These are phyloP conservation scores for Takifugu flavidus DNA, from an alignment of 2,113 vertebrate species.

Conservation along the genomic window DNA sequence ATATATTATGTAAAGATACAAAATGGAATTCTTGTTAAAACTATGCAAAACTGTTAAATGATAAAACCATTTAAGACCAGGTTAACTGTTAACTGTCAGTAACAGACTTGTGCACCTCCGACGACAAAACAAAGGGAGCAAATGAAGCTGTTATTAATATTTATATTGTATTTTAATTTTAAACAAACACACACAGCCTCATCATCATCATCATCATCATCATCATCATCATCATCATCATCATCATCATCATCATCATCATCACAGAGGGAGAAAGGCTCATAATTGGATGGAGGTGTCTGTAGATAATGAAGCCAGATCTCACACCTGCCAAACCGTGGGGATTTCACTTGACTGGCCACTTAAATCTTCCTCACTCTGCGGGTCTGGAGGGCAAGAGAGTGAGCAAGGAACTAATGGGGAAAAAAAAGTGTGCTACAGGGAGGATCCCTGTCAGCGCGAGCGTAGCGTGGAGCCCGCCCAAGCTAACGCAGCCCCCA, in stretches of 20 bases:
- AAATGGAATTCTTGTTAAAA: too few species aligned
- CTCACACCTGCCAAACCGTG: conserved; percentile 75
- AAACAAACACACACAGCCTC: conserved; percentile 21
- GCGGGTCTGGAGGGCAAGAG: conserved; percentile 74
- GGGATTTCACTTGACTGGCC: conserved; percentile 77
- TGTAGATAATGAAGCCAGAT: conserved; percentile 79
- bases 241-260: conserved; percentile 46
- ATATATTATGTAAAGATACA: too few species aligned
- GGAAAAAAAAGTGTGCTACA: conserved; percentile 65
- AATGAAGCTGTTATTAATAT: too few species aligned
- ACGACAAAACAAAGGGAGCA: too few species aligned
- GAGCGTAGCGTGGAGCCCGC: conserved; percentile 50
- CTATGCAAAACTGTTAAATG: too few species aligned
- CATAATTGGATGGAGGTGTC: conserved; percentile 80
- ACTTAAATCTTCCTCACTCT: conserved; percentile 75
- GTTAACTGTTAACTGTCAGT: conserved; percentile 7
- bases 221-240: conserved; percentile 29
- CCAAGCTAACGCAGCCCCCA: conserved; percentile 43
- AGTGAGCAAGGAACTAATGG: conserved; percentile 75
- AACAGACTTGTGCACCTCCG: too few species aligned
- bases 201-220: conserved; percentile 42
- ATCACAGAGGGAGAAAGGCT: conserved; percentile 70
- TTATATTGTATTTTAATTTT: too few species aligned
- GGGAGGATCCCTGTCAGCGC: conserved; percentile 75
- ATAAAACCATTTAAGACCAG: too few species aligned